Evolutionary conservation across 2,113 vertebrate genomes (phyloP), one percentile per base, ranked within the genome.

Genomic region (Xiphophorus maculatus): DNA sequence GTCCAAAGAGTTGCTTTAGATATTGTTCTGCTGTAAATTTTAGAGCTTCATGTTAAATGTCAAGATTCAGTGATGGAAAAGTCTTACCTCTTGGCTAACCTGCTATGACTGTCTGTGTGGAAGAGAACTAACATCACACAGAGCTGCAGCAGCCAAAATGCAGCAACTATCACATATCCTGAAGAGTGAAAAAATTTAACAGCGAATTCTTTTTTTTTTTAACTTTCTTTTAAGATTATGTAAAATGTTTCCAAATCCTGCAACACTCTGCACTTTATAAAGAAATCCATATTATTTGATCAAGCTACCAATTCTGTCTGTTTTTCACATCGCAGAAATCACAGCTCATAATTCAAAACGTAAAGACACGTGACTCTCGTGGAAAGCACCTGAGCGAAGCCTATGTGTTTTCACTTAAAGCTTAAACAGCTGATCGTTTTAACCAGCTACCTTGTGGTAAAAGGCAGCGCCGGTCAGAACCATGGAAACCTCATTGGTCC

Each of bases 401-500:
- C 54, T 9, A 66, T 66, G 61, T 22, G 60, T 14, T 42, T 10
- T 54, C 64, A 63, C 25, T 10, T 9, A 67, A 67, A 7, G n/a
- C 66, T 4, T 1, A 15, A 40, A 1, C 40, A 14, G 14, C 62
- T 32, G 15, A 64, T 32, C 25, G 15, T 58, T 70, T 73, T 17
- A 79, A 25, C 17, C 19, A 30, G 29, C 85, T 79, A 98, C 98
- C 97, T 99, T 99, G 91, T 99, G 98, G 85, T 99, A 99, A 88
- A 99, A 99, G 0, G 98, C 98, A 28, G 97, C 98, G 48, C 98
- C 98, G 0, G 98, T 99, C 42, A 99, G 94, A 69, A 99, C 98
- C 98, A 99, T 99, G 33, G 98, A 99, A 48, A 99, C 98, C 90
- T 99, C 98, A 3, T 99, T 99, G 48, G 98, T 99, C 97, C 98